Evolutionary conservation across 2,888 invertebrate genomes (phyloP), one percentile per base, ranked within the genome.

Genomic region (Galeruca laticollis): DNA sequence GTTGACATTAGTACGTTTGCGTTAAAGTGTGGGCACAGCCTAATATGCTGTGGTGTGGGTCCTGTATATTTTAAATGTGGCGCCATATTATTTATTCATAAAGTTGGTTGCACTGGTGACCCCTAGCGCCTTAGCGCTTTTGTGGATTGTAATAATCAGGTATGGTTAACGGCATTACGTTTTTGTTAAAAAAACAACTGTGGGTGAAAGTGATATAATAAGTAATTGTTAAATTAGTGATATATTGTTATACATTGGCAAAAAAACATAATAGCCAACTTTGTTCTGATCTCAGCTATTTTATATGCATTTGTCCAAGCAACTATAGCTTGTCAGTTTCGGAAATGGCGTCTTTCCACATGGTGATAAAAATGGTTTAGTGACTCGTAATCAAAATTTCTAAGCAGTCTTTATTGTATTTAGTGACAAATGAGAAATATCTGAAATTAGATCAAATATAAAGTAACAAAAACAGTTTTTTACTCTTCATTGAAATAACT

Each of bases 281-380:
- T 60, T 66, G 21, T 33, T 26, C 21, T 26, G 51, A 59, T 35
- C 11, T 66, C 51, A 51, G 51, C 37, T 66, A 59, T 59, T 66
- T 60, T 26, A 65, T 59, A 52, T 43, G 59, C 35, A 18, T 59
- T 59, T 73, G 69, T 70, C 74, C 51, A 70, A 70, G 72, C 74
- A 77, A 77, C 72, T 73, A 75, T 75, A 87, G 87, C 88, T 88
- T 88, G 88, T 87, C 89, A 88, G 89, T 87, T 88, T 88, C 88
- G 88, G 88, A 90, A 90, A 91, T 91, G 91, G 91, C 91, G 91
- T 91, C 91, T 88, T 87, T 86, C 90, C 90, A 90, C 91, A 91
- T 91, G 87, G 90, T 89, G 88, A 79, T 80, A 68, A 66, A 69
- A 71, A 68, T 66, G 64, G 64, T 67, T 74, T 62, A 35, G 51